A percentile compares a stretch with the other conserved stretches of the same genome.
These are phyloP conservation scores for Argyresthia albistria DNA, from an alignment of 2,888 invertebrate species.

Conservation along the genomic window DNA sequence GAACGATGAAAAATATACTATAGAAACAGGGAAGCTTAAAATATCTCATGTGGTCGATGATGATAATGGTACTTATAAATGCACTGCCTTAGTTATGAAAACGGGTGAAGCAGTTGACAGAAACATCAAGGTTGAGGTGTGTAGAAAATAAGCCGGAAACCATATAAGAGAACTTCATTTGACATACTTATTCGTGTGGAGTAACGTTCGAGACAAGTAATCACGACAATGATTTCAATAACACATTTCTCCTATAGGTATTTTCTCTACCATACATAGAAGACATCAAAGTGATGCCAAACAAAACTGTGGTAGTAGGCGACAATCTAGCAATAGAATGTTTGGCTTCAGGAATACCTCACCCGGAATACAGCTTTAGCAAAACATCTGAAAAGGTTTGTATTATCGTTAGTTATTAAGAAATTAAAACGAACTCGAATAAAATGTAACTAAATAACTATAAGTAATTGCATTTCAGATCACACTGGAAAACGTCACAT, in stretches of 20 bases:
- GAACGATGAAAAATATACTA: constrained; percentile 31
- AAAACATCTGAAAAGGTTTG: constrained; percentile 29
- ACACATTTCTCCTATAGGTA: constrained; percentile 24
- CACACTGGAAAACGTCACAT: constrained; percentile 18
- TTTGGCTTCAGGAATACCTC: constrained; percentile 35
- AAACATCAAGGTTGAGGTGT: constrained; percentile 27
- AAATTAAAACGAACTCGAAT: neutral
- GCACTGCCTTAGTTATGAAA: constrained; percentile 21
- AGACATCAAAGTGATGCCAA: constrained; percentile 28
- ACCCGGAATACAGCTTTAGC: constrained; percentile 37
- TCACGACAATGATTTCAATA: neutral
- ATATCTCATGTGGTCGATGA: constrained; percentile 24
- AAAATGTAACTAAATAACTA: no score
- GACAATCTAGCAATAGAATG: constrained; percentile 36
- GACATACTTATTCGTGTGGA: no score
- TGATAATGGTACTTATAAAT: constrained; percentile 29
- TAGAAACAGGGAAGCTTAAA: constrained; percentile 26
- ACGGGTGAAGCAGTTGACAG: constrained; percentile 24
- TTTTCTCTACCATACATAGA: constrained; percentile 32
- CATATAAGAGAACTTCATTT: no score
- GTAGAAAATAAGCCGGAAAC: neutral
- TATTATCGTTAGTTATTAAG: neutral
- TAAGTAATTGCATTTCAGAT: neutral
- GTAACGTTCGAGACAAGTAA: no score
- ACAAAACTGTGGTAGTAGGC: constrained; percentile 23